A percentile compares a stretch with the other conserved stretches of the same genome.
Evolutionary conservation across 2,113 vertebrate genomes (phyloP).

Genomic region (Chloebia gouldiae): DNA sequence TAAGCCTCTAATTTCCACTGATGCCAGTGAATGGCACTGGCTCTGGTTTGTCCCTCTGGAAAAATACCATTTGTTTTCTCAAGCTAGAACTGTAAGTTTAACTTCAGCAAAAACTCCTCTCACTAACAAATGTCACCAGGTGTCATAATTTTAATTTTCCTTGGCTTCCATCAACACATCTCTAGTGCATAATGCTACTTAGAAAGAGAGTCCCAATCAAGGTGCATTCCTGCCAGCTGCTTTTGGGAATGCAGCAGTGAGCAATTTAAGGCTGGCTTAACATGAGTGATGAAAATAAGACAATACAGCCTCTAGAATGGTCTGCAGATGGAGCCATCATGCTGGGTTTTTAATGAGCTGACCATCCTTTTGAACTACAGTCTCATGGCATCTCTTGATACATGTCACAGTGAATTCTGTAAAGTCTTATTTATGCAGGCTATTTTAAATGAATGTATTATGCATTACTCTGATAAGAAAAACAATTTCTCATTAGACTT

Average conservation of each 20-base stretch:
- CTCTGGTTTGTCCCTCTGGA: neutral
- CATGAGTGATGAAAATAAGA: neutral
- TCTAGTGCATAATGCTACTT: neutral
- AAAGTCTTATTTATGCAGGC: neutral
- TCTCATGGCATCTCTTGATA: neutral
- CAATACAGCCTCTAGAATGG: neutral
- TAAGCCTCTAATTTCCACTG: neutral
- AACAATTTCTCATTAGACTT: neutral
- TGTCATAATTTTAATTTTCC: neutral
- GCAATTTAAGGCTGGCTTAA: neutral
- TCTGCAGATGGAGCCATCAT: neutral
- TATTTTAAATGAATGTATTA: neutral
- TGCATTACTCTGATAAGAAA: neutral
- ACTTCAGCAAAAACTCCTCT: neutral
- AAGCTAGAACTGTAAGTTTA: neutral
- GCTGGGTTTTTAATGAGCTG: constrained; percentile 15
- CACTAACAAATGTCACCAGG: neutral
- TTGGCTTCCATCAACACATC: neutral
- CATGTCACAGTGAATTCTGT: neutral
- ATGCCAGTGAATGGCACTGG: neutral
- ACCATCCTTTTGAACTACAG: neutral
- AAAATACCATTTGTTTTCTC: neutral
- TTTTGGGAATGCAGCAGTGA: neutral
- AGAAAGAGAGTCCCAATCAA: neutral
- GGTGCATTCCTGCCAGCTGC: neutral